Conservation (phyloP, 2,797 vertebrate species). For the Dicrostonyx torquatus region DNA sequence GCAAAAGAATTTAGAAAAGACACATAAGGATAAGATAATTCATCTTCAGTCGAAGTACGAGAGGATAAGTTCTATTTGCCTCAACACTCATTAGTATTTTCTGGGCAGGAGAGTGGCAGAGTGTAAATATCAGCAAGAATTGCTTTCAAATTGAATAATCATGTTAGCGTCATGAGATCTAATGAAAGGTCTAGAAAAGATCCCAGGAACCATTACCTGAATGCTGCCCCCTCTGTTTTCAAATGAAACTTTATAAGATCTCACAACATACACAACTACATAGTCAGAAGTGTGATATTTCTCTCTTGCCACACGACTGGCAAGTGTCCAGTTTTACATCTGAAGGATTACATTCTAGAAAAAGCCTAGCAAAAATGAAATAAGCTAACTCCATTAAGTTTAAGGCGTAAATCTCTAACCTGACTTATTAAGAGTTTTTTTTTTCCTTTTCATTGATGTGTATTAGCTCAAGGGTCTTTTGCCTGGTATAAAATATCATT, state of each 20-base stretch:
- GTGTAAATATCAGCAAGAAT: not conserved
- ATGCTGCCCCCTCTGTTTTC: not conserved
- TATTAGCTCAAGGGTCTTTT: not conserved
- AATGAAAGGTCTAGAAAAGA: not conserved
- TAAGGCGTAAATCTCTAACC: not conserved
- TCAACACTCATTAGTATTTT: not conserved
- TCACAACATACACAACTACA: not conserved
- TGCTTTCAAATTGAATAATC: not conserved
- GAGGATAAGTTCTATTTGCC: not conserved
- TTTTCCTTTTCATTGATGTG: not conserved
- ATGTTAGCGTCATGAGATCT: not conserved
- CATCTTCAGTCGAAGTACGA: not conserved
- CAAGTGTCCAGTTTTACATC: not conserved
- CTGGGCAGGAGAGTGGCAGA: not conserved
- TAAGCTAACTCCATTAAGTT: not conserved
- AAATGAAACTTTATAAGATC: constrained; percentile 13
- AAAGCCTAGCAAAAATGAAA: not conserved
- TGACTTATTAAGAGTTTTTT: not conserved
- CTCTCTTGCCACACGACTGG: not conserved
- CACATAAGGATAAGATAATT: not conserved
- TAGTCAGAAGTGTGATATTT: constrained; percentile 9
- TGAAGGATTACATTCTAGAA: not conserved
- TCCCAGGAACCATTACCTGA: not conserved
- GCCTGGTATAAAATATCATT: constrained; percentile 28
- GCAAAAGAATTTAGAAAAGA: constrained; percentile 25